phyloP scores from a whole-genome alignment of 37 sponge, comb jelly and placozoan genomes.

The Chondrosia reniformis region DNA sequence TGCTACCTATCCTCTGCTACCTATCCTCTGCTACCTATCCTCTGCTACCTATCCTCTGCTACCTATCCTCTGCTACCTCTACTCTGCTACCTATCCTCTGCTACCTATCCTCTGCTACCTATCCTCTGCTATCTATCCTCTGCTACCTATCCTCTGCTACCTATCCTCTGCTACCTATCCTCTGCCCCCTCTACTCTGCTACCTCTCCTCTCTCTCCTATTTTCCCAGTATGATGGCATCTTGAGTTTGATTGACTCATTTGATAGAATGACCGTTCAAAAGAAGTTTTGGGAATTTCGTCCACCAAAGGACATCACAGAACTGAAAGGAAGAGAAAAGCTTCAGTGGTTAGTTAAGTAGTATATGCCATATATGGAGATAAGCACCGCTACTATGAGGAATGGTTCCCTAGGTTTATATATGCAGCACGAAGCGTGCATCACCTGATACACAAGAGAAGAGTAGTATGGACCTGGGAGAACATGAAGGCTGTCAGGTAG shows the following conservation, averaged over 20 bases:
- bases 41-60: too few relatives aligned
- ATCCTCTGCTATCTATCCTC: too few relatives aligned
- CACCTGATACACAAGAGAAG: slow-evolving; percentile 15
- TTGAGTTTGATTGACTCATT: slow-evolving; percentile 9
- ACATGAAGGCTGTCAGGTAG: slow-evolving; percentile 20
- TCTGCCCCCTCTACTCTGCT: too few relatives aligned
- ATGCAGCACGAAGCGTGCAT: neutral
- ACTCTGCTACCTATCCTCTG: too few relatives aligned
- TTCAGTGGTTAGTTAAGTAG: neutral
- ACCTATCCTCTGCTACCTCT: too few relatives aligned
- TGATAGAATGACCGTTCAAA: slow-evolving; percentile 25
- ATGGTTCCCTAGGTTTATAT: slow-evolving; percentile 17
- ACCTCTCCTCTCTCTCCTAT: neutral
- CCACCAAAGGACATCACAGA: neutral
- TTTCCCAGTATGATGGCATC: slow-evolving; percentile 9
- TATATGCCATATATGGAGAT: neutral
- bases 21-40: too few relatives aligned
- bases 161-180: too few relatives aligned
- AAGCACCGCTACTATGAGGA: neutral
- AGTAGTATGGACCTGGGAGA: slow-evolving; percentile 32
- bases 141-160: too few relatives aligned
- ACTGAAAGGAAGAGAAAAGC: slow-evolving; percentile 10
- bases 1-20: too few relatives aligned
- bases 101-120: too few relatives aligned
- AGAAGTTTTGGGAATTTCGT: neutral